phyloP scores from a whole-genome alignment of 2,797 vertebrate genomes.

The Cichlasoma orientale region DNA sequence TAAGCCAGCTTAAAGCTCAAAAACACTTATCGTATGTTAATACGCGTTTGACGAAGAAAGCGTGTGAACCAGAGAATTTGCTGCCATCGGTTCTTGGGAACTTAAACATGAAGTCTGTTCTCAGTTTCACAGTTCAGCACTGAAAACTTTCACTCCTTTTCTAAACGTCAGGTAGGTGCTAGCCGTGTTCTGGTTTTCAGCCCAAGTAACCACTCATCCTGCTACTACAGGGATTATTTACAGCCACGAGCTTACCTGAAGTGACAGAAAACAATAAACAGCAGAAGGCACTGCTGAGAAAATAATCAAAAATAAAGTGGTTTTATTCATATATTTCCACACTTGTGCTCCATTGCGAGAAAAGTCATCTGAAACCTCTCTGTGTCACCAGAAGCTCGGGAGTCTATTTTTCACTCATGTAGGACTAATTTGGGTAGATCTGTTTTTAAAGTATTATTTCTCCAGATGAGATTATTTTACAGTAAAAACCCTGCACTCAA shows the following conservation, averaged over 20 bases:
- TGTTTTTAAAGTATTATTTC: not conserved
- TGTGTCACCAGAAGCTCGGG: not conserved
- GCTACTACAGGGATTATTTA: conserved; percentile 16
- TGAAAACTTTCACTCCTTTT: conserved; percentile 28
- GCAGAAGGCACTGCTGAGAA: not conserved
- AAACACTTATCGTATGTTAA: not conserved
- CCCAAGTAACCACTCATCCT: conserved; percentile 3
- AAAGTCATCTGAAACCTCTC: conserved; percentile 9
- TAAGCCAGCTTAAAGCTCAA: not conserved
- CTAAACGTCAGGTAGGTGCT: not conserved
- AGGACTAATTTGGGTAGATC: not conserved
- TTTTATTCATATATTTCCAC: not conserved
- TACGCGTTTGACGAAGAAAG: not conserved
- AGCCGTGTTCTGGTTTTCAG: not conserved
- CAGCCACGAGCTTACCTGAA: not conserved
- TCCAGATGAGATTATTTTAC: not conserved
- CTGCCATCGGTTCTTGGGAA: not conserved
- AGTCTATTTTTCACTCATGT: conserved; percentile 1
- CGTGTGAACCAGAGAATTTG: not conserved
- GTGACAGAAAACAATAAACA: not conserved
- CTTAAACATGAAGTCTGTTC: conserved; percentile 1
- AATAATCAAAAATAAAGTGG: not conserved
- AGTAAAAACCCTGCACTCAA: not conserved
- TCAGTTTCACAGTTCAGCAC: conserved; percentile 22
- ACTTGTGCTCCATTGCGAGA: not conserved